These are phyloP conservation scores for Coluber constrictor DNA, from an alignment of 2,797 vertebrate genomes.

Conservation along the genomic window DNA sequence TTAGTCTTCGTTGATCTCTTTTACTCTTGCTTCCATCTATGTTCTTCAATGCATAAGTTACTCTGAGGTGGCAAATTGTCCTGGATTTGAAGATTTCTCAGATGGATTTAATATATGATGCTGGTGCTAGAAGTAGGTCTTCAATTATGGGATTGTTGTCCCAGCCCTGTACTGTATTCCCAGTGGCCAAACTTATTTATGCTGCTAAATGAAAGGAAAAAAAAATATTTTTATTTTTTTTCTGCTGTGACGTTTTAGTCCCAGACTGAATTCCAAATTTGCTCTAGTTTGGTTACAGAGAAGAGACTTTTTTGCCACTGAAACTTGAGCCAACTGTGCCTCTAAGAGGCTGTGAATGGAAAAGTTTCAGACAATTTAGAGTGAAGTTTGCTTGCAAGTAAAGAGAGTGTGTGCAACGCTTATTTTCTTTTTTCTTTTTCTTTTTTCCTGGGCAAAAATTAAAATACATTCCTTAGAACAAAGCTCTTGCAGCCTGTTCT, in stretches of 20 bases:
- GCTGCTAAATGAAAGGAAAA: conserved; percentile 93
- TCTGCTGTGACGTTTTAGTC: conserved; percentile 99
- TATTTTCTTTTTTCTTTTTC: conserved; percentile 76
- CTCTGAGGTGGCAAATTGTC: conserved; percentile 84
- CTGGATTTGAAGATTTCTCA: conserved; percentile 82
- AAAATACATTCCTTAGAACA: conserved; percentile 99
- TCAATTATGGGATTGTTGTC: conserved; percentile 81
- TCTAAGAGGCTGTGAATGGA: conserved; percentile 97
- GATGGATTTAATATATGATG: conserved; percentile 81
- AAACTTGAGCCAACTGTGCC: conserved; percentile 99
- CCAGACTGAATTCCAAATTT: conserved; percentile 99
- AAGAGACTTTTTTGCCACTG: conserved; percentile 89
- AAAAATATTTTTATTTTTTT: conserved; percentile 85
- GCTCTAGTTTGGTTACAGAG: conserved; percentile 92
- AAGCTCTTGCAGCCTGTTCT: conserved; percentile 87
- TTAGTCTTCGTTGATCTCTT: conserved; percentile 89
- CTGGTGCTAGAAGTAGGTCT: conserved; percentile 87
- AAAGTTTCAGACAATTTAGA: conserved; percentile 85
- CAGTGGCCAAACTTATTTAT: conserved; percentile 99
- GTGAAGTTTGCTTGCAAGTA: conserved; percentile 91
- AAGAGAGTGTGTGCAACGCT: conserved; percentile 85
- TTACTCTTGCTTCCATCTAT: conserved; percentile 78
- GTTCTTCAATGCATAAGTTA: conserved; percentile 76
- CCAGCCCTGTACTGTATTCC: conserved; percentile 87
- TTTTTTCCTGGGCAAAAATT: conserved; percentile 88